A percentile compares a stretch with the other conserved stretches of the same genome.
These are phyloP conservation scores for Dryomyza anilis DNA, from an alignment of 2,888 invertebrate genomes.

Conservation along the genomic window DNA sequence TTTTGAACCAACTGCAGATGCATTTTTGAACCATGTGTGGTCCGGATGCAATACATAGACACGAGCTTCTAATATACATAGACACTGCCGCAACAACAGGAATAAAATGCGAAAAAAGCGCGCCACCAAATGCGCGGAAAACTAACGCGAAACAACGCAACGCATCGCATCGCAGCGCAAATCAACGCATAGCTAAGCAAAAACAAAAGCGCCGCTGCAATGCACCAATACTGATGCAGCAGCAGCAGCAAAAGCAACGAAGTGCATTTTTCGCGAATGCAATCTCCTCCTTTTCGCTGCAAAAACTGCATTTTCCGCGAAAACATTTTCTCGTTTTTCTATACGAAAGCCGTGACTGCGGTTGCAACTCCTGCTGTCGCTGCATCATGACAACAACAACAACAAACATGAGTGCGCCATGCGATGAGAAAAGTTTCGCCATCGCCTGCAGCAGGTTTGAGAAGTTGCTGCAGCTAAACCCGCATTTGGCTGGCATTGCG, in stretches of 20 bases:
- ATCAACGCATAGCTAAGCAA: slow-evolving; percentile 29
- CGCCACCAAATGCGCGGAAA: slow-evolving; percentile 26
- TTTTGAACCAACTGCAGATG: slow-evolving; percentile 10
- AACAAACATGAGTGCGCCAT: slow-evolving; percentile 9
- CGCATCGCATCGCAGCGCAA: slow-evolving; percentile 35
- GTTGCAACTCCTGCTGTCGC: neutral
- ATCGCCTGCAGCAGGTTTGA: slow-evolving; percentile 14
- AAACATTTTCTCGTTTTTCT: slow-evolving; percentile 26
- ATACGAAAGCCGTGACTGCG: slow-evolving; percentile 7
- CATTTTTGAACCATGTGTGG: too few relatives aligned
- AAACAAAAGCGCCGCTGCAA: slow-evolving; percentile 36
- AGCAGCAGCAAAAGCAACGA: slow-evolving; percentile 8
- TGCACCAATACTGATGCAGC: slow-evolving; percentile 45
- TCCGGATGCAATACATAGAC: slow-evolving; percentile 1
- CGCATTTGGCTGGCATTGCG: slow-evolving; percentile 40
- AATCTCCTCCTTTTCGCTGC: slow-evolving; percentile 28
- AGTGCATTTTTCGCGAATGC: slow-evolving; percentile 17
- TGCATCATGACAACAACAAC: slow-evolving; percentile 22
- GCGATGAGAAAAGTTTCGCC: slow-evolving; percentile 4
- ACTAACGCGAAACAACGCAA: slow-evolving; percentile 32
- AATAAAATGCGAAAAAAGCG: slow-evolving; percentile 12
- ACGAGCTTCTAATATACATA: slow-evolving; percentile 13
- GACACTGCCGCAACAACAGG: neutral
- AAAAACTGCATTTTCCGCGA: slow-evolving; percentile 37
- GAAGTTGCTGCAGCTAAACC: slow-evolving; percentile 38